Base-by-base conservation (phyloP, 1,140 invertebrate genomes). In the Meloidogyne hapla region DNA sequence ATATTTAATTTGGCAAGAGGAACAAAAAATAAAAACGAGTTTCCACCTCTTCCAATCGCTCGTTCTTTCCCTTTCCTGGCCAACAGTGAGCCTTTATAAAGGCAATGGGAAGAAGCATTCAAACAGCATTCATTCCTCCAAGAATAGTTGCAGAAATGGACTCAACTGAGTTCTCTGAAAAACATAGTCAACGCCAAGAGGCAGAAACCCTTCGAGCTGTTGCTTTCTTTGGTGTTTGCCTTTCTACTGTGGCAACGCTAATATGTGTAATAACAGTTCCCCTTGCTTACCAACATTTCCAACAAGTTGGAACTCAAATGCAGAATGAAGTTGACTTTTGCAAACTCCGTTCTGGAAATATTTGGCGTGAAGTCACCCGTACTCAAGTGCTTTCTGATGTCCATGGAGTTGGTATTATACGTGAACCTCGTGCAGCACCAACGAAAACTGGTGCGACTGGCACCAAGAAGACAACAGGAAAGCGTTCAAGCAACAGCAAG, bases 241-340 rank as follows among this genome's bases (percentile, higher is more conserved):
- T 77, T 18, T 77, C 71, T 25, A 77, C 76, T n/a, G 77, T 78
- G 6, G 77, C 77, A 79, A 79, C 77, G 10, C 61, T 82, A 26
- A 74, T 74, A 38, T 81, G 77, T 38, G 72, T 82, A 26, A 74
- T 82, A 18, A 67, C 79, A 56, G 83, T 82, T 9, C 81, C 81
- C 10, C 61, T 84, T 68, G 77, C 83, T 48, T 82, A 82, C 75
- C 78, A 83, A 62, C 83, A 82, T 63, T 64, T 76, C 56, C 70
- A 75, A 25, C 65, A 75, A 42, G 21, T 68, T 21, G 73, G 70
- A 21, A 73, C 70, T 0, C 70, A 73, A 21, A 73, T 73, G 70
- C 70, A 73, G 21, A 73, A 73, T 64, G 70, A 81, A 33, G 69
- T 82, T 45, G 81, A 82, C 66, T 82, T 82, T 71, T 82, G 81